A percentile compares a stretch with the other conserved stretches of the same genome.
Evolutionary conservation across 2,797 vertebrate genomes (phyloP).

Genomic region (Paramormyrops hopkinsi): DNA sequence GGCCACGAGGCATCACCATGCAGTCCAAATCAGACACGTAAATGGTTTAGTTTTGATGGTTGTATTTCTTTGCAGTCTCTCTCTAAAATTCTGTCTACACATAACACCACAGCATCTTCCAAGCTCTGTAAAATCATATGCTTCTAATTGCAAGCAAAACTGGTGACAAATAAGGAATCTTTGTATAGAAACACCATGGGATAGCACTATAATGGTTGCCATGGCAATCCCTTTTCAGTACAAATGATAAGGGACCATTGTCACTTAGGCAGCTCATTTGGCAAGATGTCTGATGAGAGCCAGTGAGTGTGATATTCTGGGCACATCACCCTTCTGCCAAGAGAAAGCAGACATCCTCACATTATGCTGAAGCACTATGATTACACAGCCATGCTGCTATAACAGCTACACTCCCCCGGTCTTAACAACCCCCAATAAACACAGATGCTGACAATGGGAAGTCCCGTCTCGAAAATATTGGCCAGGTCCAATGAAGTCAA

Average conservation of each 20-base stretch:
- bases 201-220: constrained; percentile 38
- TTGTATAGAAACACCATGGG: constrained; percentile 20
- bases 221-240: constrained; percentile 43
- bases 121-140: not conserved
- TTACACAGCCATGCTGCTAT: not conserved
- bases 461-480: not conserved
- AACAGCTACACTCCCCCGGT: not conserved
- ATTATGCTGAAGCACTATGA: not conserved
- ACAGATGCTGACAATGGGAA: not conserved
- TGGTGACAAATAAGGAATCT: constrained; percentile 7
- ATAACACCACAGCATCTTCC: not conserved
- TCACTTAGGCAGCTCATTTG: constrained; percentile 30
- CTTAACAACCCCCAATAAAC: not conserved
- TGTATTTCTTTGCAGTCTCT: not conserved
- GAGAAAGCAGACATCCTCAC: not conserved
- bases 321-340: not conserved
- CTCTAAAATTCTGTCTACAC: not conserved
- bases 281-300: constrained; percentile 24
- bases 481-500: not conserved
- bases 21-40: not conserved
- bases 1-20: not conserved
- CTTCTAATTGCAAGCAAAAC: not conserved
- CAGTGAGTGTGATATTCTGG: not conserved
- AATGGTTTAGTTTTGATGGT: not conserved
- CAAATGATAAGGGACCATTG: constrained; percentile 34